Evolutionary conservation across 2,888 invertebrate species (phyloP).

Genomic region (Tenthredo distinguenda): DNA sequence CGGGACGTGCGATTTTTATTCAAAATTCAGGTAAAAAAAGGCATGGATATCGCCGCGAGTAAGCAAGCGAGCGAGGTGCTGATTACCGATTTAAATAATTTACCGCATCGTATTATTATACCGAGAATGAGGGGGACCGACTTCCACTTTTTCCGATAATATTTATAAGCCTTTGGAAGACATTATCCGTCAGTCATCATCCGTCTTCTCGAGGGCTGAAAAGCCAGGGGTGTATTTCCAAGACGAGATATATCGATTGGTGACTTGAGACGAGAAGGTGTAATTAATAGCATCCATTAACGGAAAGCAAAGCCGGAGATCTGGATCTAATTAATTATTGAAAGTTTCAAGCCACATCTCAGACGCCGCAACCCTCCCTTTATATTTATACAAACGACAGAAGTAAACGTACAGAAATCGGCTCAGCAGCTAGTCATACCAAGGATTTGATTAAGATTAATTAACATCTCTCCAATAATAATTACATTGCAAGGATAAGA

Average conservation of each 20-base stretch:
- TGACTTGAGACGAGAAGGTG: conserved; percentile 4
- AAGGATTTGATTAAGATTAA: background rate
- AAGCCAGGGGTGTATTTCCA: background rate
- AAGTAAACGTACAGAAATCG: background rate
- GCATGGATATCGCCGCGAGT: background rate
- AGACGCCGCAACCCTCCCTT: background rate
- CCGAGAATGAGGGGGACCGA: background rate
- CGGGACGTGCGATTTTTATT: background rate
- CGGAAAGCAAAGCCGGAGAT: conserved; percentile 31
- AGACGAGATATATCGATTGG: conserved; percentile 16
- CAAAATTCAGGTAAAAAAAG: background rate
- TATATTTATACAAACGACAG: background rate
- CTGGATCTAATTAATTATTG: conserved; percentile 34
- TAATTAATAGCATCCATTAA: conserved; percentile 46
- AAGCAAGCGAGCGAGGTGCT: background rate
- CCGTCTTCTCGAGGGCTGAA: background rate
- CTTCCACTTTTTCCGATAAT: background rate
- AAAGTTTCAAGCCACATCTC: conserved; percentile 14
- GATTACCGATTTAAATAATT: conserved; percentile 5
- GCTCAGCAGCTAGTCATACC: background rate
- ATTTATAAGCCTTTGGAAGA: background rate
- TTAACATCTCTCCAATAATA: background rate
- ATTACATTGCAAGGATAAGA: background rate
- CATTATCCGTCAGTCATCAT: conserved; percentile 15
- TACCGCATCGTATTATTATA: background rate